Evolutionary conservation across 2,888 invertebrate species (phyloP).

Genomic region (Dorcus hopei): DNA sequence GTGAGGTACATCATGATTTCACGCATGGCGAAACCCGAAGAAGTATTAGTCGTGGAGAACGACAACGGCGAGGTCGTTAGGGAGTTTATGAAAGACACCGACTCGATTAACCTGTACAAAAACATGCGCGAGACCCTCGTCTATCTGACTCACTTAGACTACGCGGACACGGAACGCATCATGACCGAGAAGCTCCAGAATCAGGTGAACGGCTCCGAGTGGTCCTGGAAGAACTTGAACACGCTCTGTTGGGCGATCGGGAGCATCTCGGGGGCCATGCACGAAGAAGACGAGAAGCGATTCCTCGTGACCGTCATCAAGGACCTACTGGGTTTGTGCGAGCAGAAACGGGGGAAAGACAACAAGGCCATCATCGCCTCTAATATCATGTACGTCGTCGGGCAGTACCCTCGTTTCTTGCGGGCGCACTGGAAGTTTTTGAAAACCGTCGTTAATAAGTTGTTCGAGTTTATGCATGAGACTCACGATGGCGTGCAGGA

Average conservation of each 20-base stretch:
- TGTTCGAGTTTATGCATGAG: conserved; percentile 99
- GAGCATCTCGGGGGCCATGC: conserved; percentile 93
- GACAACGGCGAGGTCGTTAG: conserved; percentile 99
- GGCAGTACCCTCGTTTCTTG: conserved; percentile 97
- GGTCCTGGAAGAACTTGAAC: conserved; percentile 99
- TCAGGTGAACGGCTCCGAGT: conserved; percentile 97
- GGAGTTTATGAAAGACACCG: conserved; percentile 99
- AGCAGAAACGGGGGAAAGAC: conserved; percentile 98
- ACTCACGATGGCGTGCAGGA: conserved; percentile 99
- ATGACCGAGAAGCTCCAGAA: conserved; percentile 99
- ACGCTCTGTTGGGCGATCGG: conserved; percentile 99
- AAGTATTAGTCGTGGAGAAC: conserved; percentile 98
- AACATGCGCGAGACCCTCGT: conserved; percentile 98
- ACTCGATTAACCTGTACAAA: conserved; percentile 98
- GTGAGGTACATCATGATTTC: conserved; percentile 98
- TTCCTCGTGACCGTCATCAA: conserved; percentile 99
- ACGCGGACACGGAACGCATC: conserved; percentile 94
- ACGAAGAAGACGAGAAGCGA: conserved; percentile 98
- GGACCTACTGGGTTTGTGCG: conserved; percentile 94
- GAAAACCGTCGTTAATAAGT: conserved; percentile 99
- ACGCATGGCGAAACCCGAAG: conserved; percentile 99
- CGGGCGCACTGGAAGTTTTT: conserved; percentile 99
- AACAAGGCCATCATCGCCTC: conserved; percentile 99
- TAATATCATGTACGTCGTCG: conserved; percentile 99
- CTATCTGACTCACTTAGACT: conserved; percentile 97